Evolutionary conservation across 2,888 invertebrate genomes (phyloP), one percentile per base, ranked within the genome.

Genomic region (Cantharis rustica): DNA sequence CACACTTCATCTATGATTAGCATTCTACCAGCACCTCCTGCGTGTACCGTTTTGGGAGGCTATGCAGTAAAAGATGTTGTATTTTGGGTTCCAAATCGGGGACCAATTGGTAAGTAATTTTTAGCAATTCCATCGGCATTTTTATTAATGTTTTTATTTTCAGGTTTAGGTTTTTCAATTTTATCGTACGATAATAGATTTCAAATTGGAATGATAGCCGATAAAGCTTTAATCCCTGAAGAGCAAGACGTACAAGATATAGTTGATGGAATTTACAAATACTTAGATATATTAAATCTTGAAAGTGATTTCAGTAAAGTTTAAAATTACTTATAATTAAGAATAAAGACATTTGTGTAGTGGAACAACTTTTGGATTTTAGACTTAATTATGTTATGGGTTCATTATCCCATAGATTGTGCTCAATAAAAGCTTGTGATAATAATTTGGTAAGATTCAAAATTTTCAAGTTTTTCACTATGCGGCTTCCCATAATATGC

Each of bases 41-140:
- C 83, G 61, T 80, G 89, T 5, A 86, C 84, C n/a, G 87, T 89
- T 66, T 86, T 72, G n/a, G 66, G 72, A n/a, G 72, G 72, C 2
- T 72, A 66, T 10, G 16, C 26, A 9, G 83, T 91, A 63, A 88
- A 88, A 74, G 88, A 89, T 78, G 84, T 91, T 75, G 88, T 88
- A 7, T 91, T 91, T 82, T 91, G 90, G 85, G 86, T 90, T 61
- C 91, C 91, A 15, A 88, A 89, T 80, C 87, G 89, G 82, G 90
- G 89, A 71, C 88, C 86, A 13, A 90, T 89, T 84, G 90, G 90
- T 90, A 81, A 80, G 9, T 10, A 7, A 26, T 15, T 5, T 11
- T 68, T 27, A 10, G 0, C 27, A 26, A 26, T 16, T 7, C 0
- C 10, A 10, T n/a, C n/a, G 5, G n/a, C 1, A 7, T 4, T 7